Evolutionary conservation across 92 coral and sea anemone genomes (phyloP).

Genomic region (Pocillopora meandrina): DNA sequence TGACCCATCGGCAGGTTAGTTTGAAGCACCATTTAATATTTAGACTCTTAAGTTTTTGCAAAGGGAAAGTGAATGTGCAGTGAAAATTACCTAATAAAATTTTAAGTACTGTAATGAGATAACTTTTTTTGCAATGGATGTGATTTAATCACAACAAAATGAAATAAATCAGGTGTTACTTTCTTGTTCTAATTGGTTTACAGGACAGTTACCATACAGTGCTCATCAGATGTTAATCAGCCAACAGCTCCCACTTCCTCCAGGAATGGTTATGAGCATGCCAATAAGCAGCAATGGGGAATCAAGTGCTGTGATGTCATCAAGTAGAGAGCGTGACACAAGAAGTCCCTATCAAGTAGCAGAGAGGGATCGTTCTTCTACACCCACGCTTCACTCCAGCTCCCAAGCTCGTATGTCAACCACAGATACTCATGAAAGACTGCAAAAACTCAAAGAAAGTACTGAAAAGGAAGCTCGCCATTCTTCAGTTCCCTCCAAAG

Average conservation of each 20-base stretch:
- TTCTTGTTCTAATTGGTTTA: background rate
- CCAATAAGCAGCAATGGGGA: constrained; percentile 44
- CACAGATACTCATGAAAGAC: constrained; percentile 36
- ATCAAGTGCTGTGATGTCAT: constrained; percentile 26
- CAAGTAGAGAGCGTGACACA: constrained; percentile 25
- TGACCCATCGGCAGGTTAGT: constrained; percentile 68
- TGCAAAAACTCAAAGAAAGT: constrained; percentile 36
- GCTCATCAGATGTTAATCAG: constrained; percentile 40
- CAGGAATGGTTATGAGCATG: constrained; percentile 46
- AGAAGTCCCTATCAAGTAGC: constrained; percentile 28
- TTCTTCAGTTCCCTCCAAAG: constrained; percentile 30
- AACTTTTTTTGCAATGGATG: too few relatives aligned
- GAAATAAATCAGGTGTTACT: background rate
- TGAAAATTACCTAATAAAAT: too few relatives aligned
- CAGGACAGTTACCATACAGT: constrained; percentile 26
- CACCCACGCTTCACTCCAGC: constrained; percentile 24
- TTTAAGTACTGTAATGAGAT: too few relatives aligned
- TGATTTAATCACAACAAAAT: too few relatives aligned
- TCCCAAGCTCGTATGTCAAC: constrained; percentile 21
- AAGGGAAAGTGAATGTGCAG: too few relatives aligned
- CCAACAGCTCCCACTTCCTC: constrained; percentile 28
- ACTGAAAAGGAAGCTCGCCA: constrained; percentile 21
- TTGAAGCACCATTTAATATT: background rate
- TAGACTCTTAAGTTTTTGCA: background rate
- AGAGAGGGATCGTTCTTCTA: constrained; percentile 33